Percentiles rank a stretch among this genome's conserved stretches.
These are phyloP conservation scores for Drosophila bocqueti DNA, from an alignment of 1,140 invertebrate genomes.

Conservation along the genomic window DNA sequence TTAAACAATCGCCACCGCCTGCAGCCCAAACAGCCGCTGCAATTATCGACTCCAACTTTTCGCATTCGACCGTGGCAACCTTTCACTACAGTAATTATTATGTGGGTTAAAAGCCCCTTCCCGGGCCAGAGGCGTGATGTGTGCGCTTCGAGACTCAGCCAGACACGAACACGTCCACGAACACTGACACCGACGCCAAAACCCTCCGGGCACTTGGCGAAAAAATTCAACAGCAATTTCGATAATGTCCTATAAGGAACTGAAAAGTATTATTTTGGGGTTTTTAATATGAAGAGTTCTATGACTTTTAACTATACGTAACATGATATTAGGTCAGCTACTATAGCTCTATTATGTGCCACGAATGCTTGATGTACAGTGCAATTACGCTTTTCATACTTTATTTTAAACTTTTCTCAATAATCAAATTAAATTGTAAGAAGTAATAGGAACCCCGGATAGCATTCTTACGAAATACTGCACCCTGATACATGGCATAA, in stretches of 20 bases:
- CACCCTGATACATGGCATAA: no score
- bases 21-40: constrained; percentile 34
- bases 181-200: constrained; percentile 23
- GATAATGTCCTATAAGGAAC: neutral
- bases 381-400: no score
- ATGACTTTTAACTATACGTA: neutral
- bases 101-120: constrained; percentile 71
- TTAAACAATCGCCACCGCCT: constrained; percentile 69
- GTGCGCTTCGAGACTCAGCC: constrained; percentile 46
- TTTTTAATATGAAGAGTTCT: neutral
- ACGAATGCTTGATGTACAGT: no score
- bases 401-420: no score
- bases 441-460: neutral
- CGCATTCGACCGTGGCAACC: constrained; percentile 62
- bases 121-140: constrained; percentile 56
- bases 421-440: neutral
- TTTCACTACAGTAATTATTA: constrained; percentile 73
- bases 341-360: neutral
- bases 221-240: neutral
- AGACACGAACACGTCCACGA: constrained; percentile 32
- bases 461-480: neutral
- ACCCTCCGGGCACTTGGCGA: constrained; percentile 3
- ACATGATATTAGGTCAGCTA: neutral
- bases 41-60: constrained; percentile 73
- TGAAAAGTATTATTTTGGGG: no score